Base-by-base conservation (phyloP, 2,797 vertebrate genomes). In the Poecilia wingei region DNA sequence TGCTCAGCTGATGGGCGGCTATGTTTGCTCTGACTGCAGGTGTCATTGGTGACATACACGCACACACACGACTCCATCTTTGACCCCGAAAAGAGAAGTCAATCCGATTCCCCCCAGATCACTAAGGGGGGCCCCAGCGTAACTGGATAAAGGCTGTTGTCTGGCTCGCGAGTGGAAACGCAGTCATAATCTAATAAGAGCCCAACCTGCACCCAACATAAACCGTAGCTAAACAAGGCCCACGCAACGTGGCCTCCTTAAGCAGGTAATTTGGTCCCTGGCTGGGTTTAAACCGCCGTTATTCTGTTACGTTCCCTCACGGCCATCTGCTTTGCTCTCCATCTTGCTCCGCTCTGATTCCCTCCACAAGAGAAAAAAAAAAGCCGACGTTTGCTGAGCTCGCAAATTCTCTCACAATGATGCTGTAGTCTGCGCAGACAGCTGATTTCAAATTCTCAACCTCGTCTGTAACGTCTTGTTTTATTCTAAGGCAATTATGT, bases 21-120 rank as follows among this genome's bases (percentile, higher is more conserved):
- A 73, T 80, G 87, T 90, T 92, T 88, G 79, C 82, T 82, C 61
- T 83, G 73, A 82, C 92, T 83, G 86, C 91, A 90, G 94, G 94
- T 91, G 92, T 87, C 88, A 84, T 86, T 41, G 59, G 87, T 83
- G 90, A 92, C 87, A 86, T n/a, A 71, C 86, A 84, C 91, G 6
- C 39, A 7, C 39, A 8, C 9, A 14, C 46, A 2, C 49, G 84
- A 82, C 78, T 81, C 79, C 66, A 75, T 84, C 74, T 51, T 78
- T 33, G 57, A 10, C 74, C 76, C 83, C 74, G n/a, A 45, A 69
- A 31, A 6, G 72, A 77, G 59, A 75, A 83, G 77, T 88, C 79
- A 81, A 87, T 79, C 55, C 33, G 64, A 81, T 80, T 41, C 71
- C 74, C 55, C 81, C 76, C 20, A 14, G 59, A 82, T 77, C 46